Evolutionary conservation across 2,888 invertebrate genomes (phyloP).

Genomic region (Hemithea aestivaria): DNA sequence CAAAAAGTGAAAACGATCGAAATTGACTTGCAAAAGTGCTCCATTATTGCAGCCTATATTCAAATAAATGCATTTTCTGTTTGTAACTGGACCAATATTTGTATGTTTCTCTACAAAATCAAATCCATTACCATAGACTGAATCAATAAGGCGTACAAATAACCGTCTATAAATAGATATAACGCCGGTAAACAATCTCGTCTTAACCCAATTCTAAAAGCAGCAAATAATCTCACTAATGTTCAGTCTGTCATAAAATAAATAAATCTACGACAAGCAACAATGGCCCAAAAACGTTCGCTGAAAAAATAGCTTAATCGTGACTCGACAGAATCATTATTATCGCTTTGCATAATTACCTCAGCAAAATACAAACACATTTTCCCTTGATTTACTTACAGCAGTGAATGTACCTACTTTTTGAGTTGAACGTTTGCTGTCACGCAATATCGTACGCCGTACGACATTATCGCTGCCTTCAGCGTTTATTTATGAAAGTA

Average conservation of each 20-base stretch:
- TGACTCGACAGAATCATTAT: slow-evolving; percentile 49
- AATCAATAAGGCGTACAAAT: no score
- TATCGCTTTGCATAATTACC: slow-evolving; percentile 55
- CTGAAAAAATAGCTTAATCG: slow-evolving; percentile 44
- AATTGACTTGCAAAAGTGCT: no score
- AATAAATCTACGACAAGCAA: slow-evolving; percentile 23
- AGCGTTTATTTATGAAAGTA: slow-evolving; percentile 34
- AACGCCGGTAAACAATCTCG: no score
- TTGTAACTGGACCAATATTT: no score
- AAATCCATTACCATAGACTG: no score
- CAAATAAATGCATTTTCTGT: no score
- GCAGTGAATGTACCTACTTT: slow-evolving; percentile 45
- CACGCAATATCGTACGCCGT: slow-evolving; percentile 57
- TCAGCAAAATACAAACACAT: slow-evolving; percentile 51
- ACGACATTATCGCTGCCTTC: slow-evolving; percentile 48
- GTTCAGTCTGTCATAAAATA: slow-evolving; percentile 11
- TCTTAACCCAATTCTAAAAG: no score
- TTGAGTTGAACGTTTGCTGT: slow-evolving; percentile 54
- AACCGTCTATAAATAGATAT: no score
- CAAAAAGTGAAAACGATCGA: no score
- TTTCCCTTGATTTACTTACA: slow-evolving; percentile 38
- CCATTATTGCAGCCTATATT: no score
- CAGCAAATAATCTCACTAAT: background rate
- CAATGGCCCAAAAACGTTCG: slow-evolving; percentile 29
- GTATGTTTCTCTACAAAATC: no score